phyloP scores from a whole-genome alignment of 2,888 invertebrate species.

The Athalia rosae region DNA sequence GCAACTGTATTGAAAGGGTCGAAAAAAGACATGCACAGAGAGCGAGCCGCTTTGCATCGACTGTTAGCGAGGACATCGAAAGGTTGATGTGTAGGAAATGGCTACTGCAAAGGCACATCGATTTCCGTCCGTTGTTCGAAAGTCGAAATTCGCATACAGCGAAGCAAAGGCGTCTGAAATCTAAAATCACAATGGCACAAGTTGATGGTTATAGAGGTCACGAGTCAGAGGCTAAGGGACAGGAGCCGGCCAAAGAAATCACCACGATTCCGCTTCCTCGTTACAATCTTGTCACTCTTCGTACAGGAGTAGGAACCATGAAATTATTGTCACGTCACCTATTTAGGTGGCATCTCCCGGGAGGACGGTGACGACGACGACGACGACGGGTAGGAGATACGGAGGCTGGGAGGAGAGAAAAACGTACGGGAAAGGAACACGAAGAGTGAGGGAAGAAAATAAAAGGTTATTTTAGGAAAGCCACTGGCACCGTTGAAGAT shows the following conservation, averaged over 20 bases:
- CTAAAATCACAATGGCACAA: not conserved
- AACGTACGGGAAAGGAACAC: not conserved
- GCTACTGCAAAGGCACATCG: no score
- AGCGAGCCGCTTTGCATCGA: not conserved
- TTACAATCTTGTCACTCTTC: constrained; percentile 42
- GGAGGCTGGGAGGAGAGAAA: constrained; percentile 14
- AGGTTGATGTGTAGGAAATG: no score
- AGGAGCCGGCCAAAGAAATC: not conserved
- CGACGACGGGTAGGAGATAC: constrained; percentile 34
- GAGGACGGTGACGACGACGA: constrained; percentile 25
- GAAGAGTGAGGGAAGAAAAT: constrained; percentile 51
- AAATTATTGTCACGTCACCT: constrained; percentile 57
- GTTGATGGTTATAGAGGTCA: not conserved
- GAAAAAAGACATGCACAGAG: not conserved
- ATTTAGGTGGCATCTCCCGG: constrained; percentile 47
- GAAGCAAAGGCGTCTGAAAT: not conserved
- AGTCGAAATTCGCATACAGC: not conserved
- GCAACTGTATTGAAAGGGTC: not conserved
- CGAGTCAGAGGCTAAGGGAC: constrained; percentile 2
- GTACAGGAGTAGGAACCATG: constrained; percentile 52
- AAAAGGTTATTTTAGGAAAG: constrained; percentile 55
- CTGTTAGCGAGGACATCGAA: not conserved
- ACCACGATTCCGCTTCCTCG: constrained; percentile 20
- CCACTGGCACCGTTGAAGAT: constrained; percentile 48
- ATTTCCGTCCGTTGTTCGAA: no score